These are phyloP conservation scores for Sylvietta virens DNA, from an alignment of 2,113 vertebrate species.

Conservation along the genomic window DNA sequence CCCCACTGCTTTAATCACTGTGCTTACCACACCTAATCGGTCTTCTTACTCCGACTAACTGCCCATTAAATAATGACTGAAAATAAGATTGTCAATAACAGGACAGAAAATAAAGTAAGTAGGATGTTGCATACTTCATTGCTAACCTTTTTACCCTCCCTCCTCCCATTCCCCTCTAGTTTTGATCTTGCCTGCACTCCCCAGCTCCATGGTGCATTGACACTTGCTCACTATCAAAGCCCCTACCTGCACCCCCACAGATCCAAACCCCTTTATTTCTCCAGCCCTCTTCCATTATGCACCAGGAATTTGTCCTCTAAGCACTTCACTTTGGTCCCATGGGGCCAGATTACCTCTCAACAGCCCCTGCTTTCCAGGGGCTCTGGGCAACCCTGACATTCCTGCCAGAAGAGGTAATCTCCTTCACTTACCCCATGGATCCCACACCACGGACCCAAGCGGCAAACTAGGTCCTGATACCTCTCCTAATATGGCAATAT, in stretches of 20 bases:
- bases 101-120: constrained; percentile 21
- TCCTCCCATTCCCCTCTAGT: background rate
- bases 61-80: constrained; percentile 15
- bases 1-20: constrained; percentile 4
- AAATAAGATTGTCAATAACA: constrained; percentile 19
- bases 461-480: background rate
- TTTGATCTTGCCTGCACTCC: background rate
- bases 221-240: background rate
- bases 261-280: background rate
- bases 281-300: background rate
- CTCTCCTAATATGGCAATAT: background rate
- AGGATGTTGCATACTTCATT: background rate
- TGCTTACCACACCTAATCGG: background rate
- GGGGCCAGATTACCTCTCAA: background rate
- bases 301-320: background rate
- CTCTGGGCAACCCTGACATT: background rate
- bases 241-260: background rate
- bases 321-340: background rate
- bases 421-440: background rate
- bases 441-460: fast-evolving
- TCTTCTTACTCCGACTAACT: background rate
- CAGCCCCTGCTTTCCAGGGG: background rate
- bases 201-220: fast-evolving
- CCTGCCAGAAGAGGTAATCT: background rate
- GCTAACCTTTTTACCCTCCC: background rate